Percentiles rank a stretch among this genome's conserved stretches.
Evolutionary conservation across 2,113 vertebrate species (phyloP).

Genomic region (Dermatemys mawii): DNA sequence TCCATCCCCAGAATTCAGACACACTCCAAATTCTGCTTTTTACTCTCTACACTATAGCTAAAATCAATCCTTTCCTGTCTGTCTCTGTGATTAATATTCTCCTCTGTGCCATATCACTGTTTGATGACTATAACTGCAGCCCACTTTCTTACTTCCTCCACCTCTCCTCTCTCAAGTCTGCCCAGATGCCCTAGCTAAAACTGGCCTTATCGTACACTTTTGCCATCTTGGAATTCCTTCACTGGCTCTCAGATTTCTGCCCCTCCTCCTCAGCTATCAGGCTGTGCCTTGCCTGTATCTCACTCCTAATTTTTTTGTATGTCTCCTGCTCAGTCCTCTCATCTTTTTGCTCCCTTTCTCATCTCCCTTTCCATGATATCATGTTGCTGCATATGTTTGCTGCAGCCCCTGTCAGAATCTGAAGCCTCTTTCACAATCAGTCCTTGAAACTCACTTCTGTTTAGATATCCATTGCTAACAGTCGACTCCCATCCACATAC

Average conservation of each 20-base stretch:
- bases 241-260: background rate
- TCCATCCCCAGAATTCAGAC: background rate
- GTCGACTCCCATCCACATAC: background rate
- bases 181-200: background rate
- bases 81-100: accelerated
- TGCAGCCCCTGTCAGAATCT: background rate
- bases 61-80: background rate
- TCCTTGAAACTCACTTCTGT: background rate
- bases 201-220: background rate
- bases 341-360: background rate
- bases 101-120: background rate
- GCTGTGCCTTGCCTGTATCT: background rate
- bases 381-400: background rate
- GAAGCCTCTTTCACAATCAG: background rate
- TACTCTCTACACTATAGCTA: background rate
- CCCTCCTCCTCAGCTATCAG: background rate
- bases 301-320: background rate
- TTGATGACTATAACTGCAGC: background rate
- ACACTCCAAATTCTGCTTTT: background rate
- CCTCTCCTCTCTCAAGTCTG: background rate
- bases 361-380: accelerated
- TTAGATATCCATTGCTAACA: background rate
- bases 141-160: accelerated
- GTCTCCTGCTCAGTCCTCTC: background rate
- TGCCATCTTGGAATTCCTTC: background rate